phyloP scores from a whole-genome alignment of 2,888 invertebrate genomes.

The Nomada goodeniana region DNA sequence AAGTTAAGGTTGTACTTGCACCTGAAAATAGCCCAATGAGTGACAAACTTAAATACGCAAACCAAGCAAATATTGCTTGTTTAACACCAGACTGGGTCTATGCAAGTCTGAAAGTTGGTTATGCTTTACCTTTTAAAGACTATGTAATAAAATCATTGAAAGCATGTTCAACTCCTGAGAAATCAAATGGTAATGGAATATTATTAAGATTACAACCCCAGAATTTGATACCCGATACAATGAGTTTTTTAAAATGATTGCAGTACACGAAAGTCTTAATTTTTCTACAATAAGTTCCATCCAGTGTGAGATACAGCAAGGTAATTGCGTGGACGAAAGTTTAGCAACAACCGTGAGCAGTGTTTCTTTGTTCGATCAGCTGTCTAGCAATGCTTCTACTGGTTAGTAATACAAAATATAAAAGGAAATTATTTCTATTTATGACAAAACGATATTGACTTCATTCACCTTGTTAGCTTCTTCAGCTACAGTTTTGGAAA shows the following conservation, averaged over 20 bases:
- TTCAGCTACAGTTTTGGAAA: constrained; percentile 42
- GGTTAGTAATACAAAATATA: constrained; percentile 39
- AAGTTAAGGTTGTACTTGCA: constrained; percentile 86
- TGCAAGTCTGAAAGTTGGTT: constrained; percentile 90
- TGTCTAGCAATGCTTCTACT: constrained; percentile 7
- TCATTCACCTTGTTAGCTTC: constrained; percentile 31
- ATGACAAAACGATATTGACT: constrained; percentile 7
- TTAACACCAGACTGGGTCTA: constrained; percentile 92
- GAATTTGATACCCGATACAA: neutral
- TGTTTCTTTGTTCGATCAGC: constrained; percentile 15
- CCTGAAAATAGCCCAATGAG: constrained; percentile 85
- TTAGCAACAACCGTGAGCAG: constrained; percentile 66
- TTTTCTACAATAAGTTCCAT: constrained; percentile 85
- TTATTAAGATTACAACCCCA: neutral
- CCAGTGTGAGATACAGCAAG: constrained; percentile 65
- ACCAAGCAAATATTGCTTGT: constrained; percentile 88
- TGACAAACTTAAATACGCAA: constrained; percentile 89
- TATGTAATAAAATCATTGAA: constrained; percentile 86
- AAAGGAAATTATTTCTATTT: neutral
- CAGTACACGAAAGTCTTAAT: constrained; percentile 81
- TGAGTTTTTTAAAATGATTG: constrained; percentile 46
- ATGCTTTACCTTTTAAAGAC: constrained; percentile 87
- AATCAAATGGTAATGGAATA: constrained; percentile 74
- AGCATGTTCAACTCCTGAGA: constrained; percentile 90
- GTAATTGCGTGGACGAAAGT: constrained; percentile 76